phyloP scores from a whole-genome alignment of 2,113 vertebrate species.

The Leptobrachium leishanense region DNA sequence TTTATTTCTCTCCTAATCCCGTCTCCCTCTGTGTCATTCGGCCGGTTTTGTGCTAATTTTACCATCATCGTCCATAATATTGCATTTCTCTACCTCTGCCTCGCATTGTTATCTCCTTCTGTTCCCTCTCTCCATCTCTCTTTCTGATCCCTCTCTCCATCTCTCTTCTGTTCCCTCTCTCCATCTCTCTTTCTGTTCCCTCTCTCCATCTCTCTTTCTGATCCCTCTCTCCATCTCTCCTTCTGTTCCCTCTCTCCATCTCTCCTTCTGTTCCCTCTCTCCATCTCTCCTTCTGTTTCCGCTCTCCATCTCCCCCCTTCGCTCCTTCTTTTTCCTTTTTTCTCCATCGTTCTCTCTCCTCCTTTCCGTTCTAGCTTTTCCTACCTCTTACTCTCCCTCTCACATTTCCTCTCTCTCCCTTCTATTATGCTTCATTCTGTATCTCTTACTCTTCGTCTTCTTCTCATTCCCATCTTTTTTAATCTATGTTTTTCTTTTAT shows the following conservation, averaged over 20 bases:
- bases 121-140: neutral
- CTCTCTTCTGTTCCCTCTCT: neutral
- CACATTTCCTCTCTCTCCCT: neutral
- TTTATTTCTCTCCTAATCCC: conserved; percentile 7
- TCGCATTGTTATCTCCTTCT: neutral
- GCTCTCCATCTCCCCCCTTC: neutral
- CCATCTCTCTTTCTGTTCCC: no score
- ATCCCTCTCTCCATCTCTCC: no score
- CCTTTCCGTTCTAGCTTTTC: neutral
- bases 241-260: no score
- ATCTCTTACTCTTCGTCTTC: no score
- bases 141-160: neutral
- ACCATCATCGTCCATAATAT: neutral
- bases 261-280: no score
- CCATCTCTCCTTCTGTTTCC: no score
- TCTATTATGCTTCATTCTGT: no score
- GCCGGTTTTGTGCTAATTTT: neutral
- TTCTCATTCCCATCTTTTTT: no score
- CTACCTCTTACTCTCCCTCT: neutral
- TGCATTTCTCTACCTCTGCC: neutral
- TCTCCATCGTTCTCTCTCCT: neutral
- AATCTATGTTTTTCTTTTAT: no score
- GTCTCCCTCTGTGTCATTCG: neutral
- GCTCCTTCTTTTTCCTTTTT: neutral
- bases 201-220: no score